Evolutionary conservation across 2,797 vertebrate species (phyloP).

Genomic region (Danio albolineatus): DNA sequence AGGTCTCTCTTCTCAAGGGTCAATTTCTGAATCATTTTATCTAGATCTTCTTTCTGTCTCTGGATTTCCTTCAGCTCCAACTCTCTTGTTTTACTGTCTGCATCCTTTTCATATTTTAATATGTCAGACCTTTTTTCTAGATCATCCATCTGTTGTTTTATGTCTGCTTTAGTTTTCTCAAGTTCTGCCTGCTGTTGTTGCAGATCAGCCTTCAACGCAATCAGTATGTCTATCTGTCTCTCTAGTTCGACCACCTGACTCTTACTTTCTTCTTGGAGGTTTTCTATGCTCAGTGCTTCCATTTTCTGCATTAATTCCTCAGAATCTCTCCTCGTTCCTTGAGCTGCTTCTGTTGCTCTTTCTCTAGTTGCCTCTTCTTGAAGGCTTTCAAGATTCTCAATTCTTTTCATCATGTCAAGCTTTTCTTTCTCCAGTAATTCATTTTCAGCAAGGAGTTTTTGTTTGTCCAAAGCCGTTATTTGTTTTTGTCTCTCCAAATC

Average conservation of each 20-base stretch:
- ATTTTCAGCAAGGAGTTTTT: conserved; percentile 15
- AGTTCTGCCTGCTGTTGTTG: conserved; percentile 43
- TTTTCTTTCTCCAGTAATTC: conserved; percentile 19
- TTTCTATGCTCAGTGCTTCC: conserved; percentile 2
- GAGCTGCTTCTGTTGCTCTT: background rate
- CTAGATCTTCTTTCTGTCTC: conserved; percentile 26
- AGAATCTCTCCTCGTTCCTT: background rate
- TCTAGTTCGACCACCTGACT: background rate
- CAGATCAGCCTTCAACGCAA: conserved; percentile 26
- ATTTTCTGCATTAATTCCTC: conserved; percentile 9
- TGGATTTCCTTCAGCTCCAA: conserved; percentile 16
- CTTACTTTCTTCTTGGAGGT: conserved; percentile 12
- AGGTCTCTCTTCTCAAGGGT: conserved; percentile 40
- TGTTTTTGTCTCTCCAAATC: conserved; percentile 29
- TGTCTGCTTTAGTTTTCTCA: conserved; percentile 22
- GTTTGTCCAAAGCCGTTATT: conserved; percentile 2
- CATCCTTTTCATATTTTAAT: background rate
- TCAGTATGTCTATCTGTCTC: conserved; percentile 36
- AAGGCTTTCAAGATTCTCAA: conserved; percentile 5
- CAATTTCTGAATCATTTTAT: conserved; percentile 32
- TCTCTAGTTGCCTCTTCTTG: conserved; percentile 9
- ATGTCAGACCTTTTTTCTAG: conserved; percentile 30
- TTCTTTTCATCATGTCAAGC: conserved; percentile 11
- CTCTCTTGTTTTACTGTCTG: background rate
- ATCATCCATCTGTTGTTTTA: conserved; percentile 8